Evolutionary conservation across 2,888 invertebrate genomes (phyloP), one percentile per base, ranked within the genome.

Genomic region (Synergus umbraculus): DNA sequence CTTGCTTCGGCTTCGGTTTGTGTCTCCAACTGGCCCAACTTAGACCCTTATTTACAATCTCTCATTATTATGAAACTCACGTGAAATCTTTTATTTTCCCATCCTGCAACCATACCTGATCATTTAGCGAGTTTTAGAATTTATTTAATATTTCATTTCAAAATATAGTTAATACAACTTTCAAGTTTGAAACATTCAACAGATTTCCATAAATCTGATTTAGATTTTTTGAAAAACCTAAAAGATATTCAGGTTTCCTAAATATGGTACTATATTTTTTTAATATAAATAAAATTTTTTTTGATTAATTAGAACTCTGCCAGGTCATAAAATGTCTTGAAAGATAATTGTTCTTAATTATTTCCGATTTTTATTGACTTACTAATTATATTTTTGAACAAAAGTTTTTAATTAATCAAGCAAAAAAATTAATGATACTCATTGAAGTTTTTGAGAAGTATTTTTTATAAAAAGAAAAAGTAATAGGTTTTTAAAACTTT

Each of bases 1-100:
- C 86, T 82, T 79, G 78, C 82, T 80, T 79, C 78, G 79, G 76
- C 79, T 82, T 82, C 77, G 80, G 79, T 81, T 83, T 81, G 78
- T 79, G 79, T 82, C 80, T 77, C 73, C 79, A 82, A 77, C 77
- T 69, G 77, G 81, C 78, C 79, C 58, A 67, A 79, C 81, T 82
- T 79, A 66, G 76, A 82, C 79, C 76, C 76, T 76, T 78, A 64
- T 66, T 64, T 76, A 66, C 78, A 81, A 77, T 76, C 77, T 64
- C 58, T 76, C 79, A 82, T 79, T 82, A 82, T 76, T 82, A 79
- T 81, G 78, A 78, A 79, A 81, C 76, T 44, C 60, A 29, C 49
- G 29, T 73, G 29, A 13, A 66, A 18, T 3, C 15, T 64, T 22
- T 13, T 0, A 13, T 12, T 44, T 37, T 22, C 3, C 13, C 43